Percentiles rank a stretch among this genome's conserved stretches.
These are phyloP conservation scores for Ophion slaviceki DNA, from an alignment of 2,888 invertebrate genomes.

Conservation along the genomic window DNA sequence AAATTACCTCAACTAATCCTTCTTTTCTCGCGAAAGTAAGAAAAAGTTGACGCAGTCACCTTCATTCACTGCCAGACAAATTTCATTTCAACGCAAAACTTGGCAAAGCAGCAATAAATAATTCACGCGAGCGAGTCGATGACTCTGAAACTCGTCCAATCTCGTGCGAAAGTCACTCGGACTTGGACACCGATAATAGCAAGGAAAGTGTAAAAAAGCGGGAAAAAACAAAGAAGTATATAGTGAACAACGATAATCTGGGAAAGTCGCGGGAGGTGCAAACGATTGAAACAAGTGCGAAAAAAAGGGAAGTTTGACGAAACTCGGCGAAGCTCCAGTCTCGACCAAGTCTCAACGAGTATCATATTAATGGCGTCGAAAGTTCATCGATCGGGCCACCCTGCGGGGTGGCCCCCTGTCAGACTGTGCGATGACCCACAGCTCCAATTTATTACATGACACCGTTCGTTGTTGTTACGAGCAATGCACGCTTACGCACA, in stretches of 20 bases:
- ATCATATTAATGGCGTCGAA: not conserved
- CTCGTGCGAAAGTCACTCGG: not conserved
- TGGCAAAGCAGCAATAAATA: not conserved
- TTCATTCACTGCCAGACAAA: not conserved
- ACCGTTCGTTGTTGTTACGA: not conserved
- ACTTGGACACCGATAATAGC: not conserved
- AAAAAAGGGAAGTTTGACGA: not conserved
- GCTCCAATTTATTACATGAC: not conserved
- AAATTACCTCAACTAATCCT: too few species aligned
- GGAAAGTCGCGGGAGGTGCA: not conserved
- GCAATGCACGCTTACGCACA: not conserved
- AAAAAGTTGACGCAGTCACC: not conserved
- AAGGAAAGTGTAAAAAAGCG: not conserved
- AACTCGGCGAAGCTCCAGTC: not conserved
- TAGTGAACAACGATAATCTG: not conserved
- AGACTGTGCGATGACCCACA: not conserved
- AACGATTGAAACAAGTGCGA: not conserved
- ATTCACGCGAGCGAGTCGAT: slow-evolving; percentile 9
- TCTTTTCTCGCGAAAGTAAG: not conserved
- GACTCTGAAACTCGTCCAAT: not conserved
- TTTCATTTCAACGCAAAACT: not conserved
- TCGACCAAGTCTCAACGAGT: not conserved
- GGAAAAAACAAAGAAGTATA: not conserved
- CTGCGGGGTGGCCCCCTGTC: not conserved
- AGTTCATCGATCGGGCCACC: not conserved